Conservation (phyloP, 2,113 vertebrate species). For the Mola mola region DNA sequence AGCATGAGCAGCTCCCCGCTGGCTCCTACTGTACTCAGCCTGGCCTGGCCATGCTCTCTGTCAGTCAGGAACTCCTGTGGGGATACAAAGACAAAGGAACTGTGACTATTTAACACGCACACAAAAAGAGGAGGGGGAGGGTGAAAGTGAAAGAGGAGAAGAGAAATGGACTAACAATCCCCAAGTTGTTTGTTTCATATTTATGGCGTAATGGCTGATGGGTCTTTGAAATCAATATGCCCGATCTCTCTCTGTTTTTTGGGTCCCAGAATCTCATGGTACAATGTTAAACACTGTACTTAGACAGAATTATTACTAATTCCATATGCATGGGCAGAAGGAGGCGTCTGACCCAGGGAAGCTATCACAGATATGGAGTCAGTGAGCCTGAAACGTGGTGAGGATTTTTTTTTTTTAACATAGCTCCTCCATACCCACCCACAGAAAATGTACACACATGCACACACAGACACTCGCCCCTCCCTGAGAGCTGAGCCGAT, state of each 20-base stretch:
- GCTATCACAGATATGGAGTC: conserved; percentile 54
- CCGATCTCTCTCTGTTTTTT: conserved; percentile 5
- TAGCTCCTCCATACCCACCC: conserved; percentile 45
- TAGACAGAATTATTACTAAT: conserved; percentile 38
- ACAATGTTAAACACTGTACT: conserved; percentile 38
- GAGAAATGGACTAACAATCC: conserved; percentile 5
- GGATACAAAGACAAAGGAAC: conserved; percentile 63
- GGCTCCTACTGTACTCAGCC: conserved; percentile 86
- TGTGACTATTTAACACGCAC: conserved; percentile 53
- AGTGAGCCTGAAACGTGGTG: conserved; percentile 65
- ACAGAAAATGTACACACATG: conserved; percentile 35
- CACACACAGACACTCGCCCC: conserved; percentile 37
- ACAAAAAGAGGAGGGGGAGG: conserved; percentile 39
- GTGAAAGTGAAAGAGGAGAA: conserved; percentile 10
- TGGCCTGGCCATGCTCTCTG: conserved; percentile 92
- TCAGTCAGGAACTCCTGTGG: conserved; percentile 91
- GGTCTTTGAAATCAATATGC: conserved; percentile 17
- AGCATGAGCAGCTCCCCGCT: conserved; percentile 90
- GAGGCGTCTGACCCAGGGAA: conserved; percentile 41
- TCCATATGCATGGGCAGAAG: conserved; percentile 37
- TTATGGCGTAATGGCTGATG: conserved; percentile 9
- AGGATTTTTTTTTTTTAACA: conserved; percentile 63
- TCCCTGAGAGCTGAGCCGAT: conserved; percentile 64
- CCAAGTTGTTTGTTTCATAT: conserved; percentile 39
- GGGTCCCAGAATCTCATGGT: conserved; percentile 23